phyloP scores from a whole-genome alignment of 37 sponge, comb jelly and placozoan species.

The Eunapius fragilis region DNA sequence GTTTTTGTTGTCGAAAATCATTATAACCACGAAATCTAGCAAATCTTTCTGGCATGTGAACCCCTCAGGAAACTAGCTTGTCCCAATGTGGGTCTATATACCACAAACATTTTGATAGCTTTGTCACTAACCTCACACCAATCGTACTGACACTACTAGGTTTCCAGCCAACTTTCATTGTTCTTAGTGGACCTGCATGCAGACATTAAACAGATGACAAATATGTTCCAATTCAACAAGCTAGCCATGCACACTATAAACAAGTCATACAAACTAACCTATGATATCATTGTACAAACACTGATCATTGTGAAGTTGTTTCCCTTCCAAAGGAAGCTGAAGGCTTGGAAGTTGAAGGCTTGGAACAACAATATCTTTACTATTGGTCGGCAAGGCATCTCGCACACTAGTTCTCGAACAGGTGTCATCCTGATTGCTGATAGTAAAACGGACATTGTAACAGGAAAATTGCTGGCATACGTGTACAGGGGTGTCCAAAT shows the following conservation, averaged over 20 bases:
- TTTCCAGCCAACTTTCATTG: neutral
- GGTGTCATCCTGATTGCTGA: neutral
- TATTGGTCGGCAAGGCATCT: neutral
- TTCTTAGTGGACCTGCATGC: neutral
- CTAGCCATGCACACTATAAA: neutral
- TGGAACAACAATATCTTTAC: neutral
- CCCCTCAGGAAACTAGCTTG: neutral
- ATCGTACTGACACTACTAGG: neutral
- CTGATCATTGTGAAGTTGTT: neutral
- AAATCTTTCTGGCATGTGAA: neutral
- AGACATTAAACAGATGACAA: neutral
- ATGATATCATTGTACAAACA: slow-evolving; percentile 9
- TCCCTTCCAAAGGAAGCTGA: slow-evolving; percentile 1
- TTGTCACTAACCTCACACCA: neutral
- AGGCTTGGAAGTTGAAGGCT: neutral
- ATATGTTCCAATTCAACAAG: neutral
- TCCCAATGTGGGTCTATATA: neutral
- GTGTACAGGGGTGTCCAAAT: neutral
- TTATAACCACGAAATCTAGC: neutral
- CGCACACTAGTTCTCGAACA: neutral
- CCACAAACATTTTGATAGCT: neutral
- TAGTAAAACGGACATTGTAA: neutral
- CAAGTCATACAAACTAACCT: slow-evolving; percentile 8
- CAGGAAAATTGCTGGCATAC: neutral
- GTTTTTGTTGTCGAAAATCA: neutral